Percentiles rank a stretch among this genome's conserved stretches.
phyloP scores from a whole-genome alignment of 2,888 invertebrate genomes.

The Folsomia manolachei region DNA sequence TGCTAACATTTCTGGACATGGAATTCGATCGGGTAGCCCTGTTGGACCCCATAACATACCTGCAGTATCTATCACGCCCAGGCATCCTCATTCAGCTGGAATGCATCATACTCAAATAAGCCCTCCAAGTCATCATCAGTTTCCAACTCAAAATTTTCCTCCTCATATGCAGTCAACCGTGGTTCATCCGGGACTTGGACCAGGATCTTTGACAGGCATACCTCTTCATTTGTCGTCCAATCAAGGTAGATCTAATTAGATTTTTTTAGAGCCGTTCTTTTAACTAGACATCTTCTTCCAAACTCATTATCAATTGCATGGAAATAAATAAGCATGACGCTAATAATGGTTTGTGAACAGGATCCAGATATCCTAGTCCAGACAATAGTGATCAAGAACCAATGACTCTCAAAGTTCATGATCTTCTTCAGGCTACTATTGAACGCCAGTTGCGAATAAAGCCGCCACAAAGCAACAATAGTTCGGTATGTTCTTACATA shows the following conservation, averaged over 20 bases:
- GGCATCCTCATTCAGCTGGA: slow-evolving; percentile 1
- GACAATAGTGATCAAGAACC: slow-evolving; percentile 55
- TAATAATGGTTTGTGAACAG: background rate
- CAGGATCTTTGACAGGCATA: slow-evolving; percentile 3
- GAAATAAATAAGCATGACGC: background rate
- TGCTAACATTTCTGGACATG: background rate
- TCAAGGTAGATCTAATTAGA: slow-evolving; percentile 5
- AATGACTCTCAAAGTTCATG: slow-evolving; percentile 67
- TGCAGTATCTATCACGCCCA: background rate
- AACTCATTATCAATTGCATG: no score
- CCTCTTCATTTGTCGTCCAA: slow-evolving; percentile 14
- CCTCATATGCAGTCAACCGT: background rate
- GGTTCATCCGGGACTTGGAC: background rate
- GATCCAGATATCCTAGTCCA: slow-evolving; percentile 45
- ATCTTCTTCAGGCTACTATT: slow-evolving; percentile 78
- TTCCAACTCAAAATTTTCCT: slow-evolving; percentile 3
- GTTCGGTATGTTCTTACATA: background rate
- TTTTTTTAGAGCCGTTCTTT: background rate
- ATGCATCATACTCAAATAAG: background rate
- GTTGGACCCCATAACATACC: background rate
- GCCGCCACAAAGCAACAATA: slow-evolving; percentile 32
- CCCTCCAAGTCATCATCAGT: slow-evolving; percentile 12
- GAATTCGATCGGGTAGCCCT: background rate
- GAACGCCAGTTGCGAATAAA: slow-evolving; percentile 65
- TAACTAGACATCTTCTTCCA: no score